Evolutionary conservation across 2,797 vertebrate species (phyloP).

Genomic region (Arctocebus calabarensis): DNA sequence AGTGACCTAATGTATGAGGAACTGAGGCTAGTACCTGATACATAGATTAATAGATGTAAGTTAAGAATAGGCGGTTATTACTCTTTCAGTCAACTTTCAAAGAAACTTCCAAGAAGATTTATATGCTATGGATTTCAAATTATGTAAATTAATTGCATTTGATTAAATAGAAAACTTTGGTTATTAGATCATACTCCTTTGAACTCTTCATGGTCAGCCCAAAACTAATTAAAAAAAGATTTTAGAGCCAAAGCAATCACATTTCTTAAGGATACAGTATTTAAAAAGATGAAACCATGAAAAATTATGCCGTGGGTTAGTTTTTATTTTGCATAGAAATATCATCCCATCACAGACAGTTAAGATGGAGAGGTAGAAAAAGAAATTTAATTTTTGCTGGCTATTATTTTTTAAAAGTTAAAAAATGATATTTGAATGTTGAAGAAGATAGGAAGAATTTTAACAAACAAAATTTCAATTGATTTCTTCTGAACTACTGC

Average conservation of each 20-base stretch:
- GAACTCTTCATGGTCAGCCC: not conserved
- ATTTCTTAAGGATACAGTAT: not conserved
- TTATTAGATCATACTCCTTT: not conserved
- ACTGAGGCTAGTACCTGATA: not conserved
- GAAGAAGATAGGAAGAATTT: not conserved
- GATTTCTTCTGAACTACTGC: constrained; percentile 28
- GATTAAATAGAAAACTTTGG: not conserved
- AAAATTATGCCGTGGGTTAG: not conserved
- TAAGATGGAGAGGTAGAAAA: not conserved
- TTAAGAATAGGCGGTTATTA: not conserved
- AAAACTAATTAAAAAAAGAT: constrained; percentile 2
- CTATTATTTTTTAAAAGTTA: not conserved
- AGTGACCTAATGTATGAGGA: not conserved
- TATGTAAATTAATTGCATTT: not conserved
- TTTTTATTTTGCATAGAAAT: constrained; percentile 46
- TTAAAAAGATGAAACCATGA: not conserved
- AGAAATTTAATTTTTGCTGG: not conserved
- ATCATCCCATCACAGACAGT: not conserved
- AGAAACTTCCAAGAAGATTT: not conserved
- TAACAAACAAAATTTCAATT: not conserved
- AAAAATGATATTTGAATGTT: not conserved
- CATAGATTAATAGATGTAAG: not conserved
- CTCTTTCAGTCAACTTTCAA: constrained; percentile 4
- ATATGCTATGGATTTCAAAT: not conserved
- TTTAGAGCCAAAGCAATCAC: constrained; percentile 26